Evolutionary conservation across 2,888 invertebrate genomes (phyloP).

Genomic region (Plebejus argus): DNA sequence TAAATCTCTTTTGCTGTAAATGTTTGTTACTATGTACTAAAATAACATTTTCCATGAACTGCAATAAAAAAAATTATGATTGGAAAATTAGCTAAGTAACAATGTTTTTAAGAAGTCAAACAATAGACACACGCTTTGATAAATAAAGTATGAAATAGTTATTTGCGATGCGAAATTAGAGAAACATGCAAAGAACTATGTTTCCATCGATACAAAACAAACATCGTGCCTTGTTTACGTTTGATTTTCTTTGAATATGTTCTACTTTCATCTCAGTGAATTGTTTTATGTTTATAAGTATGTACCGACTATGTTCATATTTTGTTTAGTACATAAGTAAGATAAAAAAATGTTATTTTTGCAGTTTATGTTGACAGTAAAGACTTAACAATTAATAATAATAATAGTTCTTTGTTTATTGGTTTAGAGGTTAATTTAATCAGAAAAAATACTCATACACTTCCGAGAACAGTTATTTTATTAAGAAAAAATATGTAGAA

Average conservation of each 20-base stretch:
- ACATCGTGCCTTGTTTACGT: neutral
- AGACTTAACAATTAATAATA: neutral
- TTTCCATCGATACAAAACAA: slow-evolving; percentile 14
- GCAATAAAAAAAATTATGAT: neutral
- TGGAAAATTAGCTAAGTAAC: neutral
- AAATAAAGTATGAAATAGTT: neutral
- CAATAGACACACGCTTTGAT: neutral
- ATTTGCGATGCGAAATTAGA: neutral
- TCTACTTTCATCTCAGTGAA: neutral
- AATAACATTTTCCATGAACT: too few relatives aligned
- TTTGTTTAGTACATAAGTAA: neutral
- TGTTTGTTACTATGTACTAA: neutral
- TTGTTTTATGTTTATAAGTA: neutral
- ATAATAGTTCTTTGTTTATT: neutral
- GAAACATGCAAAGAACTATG: slow-evolving; percentile 12
- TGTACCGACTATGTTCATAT: neutral
- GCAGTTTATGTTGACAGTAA: neutral
- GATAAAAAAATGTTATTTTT: neutral
- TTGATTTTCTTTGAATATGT: neutral
- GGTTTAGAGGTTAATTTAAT: neutral
- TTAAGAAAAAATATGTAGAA: neutral
- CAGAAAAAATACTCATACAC: neutral
- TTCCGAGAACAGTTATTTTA: neutral
- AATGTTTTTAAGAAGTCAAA: neutral
- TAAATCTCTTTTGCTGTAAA: neutral